Conservation (phyloP, 2,888 invertebrate genomes). For the Cerastis rubricosa region DNA sequence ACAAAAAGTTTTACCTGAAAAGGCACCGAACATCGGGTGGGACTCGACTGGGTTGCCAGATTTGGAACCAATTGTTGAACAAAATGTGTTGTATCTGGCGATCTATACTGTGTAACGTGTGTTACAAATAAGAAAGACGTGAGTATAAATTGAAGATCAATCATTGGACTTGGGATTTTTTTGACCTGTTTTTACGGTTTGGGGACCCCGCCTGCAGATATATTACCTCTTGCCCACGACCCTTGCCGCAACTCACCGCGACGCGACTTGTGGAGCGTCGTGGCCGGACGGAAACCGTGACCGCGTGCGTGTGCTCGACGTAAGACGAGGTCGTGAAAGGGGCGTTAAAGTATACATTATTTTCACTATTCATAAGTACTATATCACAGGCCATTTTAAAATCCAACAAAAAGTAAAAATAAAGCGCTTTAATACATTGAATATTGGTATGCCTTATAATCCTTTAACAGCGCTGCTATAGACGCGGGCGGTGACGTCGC, state of each 20-base stretch:
- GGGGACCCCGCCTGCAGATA: not conserved
- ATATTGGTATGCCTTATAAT: slow-evolving; percentile 45
- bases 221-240: not conserved
- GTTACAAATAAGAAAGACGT: not conserved
- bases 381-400: not conserved
- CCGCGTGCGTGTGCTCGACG: not conserved
- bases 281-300: not conserved
- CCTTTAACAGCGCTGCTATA: slow-evolving; percentile 23
- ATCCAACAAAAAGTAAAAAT: slow-evolving; percentile 19
- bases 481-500: slow-evolving; percentile 27
- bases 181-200: not conserved
- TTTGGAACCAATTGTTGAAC: not conserved
- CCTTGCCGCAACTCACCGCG: not conserved
- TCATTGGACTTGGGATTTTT: not conserved
- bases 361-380: not conserved
- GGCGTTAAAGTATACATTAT: not conserved
- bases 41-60: slow-evolving; percentile 17
- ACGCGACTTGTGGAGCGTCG: not conserved
- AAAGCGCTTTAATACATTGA: not conserved
- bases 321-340: not conserved
- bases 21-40: not conserved
- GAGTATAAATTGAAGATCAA: not conserved
- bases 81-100: not conserved
- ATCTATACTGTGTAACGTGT: not conserved
- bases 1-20: slow-evolving; percentile 6